phyloP scores from a whole-genome alignment of 1,140 invertebrate species.

The Ganaspis sp. region DNA sequence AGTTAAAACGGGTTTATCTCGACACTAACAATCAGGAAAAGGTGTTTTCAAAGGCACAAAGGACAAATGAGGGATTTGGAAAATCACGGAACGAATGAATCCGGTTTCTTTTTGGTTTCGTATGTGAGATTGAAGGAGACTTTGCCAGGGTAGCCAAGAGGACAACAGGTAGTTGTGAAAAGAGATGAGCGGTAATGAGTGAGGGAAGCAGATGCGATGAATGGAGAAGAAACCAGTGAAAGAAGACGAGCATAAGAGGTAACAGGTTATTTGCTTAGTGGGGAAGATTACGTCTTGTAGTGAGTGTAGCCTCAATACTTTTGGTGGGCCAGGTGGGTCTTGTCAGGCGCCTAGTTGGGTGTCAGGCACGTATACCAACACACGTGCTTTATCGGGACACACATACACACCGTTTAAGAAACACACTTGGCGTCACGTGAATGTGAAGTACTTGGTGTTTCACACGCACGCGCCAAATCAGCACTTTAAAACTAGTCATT shows the following conservation, averaged over 20 bases:
- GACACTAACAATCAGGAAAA: background rate
- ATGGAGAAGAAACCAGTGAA: slow-evolving; percentile 24
- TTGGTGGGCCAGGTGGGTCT: slow-evolving; percentile 58
- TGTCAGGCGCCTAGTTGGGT: slow-evolving; percentile 43
- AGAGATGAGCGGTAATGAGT: slow-evolving; percentile 46
- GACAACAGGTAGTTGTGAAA: slow-evolving; percentile 31
- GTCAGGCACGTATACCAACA: slow-evolving; percentile 34
- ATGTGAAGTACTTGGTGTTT: slow-evolving; percentile 13
- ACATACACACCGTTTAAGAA: background rate
- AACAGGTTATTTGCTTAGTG: slow-evolving; percentile 59
- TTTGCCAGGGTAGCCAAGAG: background rate
- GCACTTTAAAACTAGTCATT: slow-evolving; percentile 31
- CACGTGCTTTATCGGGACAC: background rate
- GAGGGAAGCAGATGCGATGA: slow-evolving; percentile 38
- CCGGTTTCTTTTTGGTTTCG: slow-evolving; percentile 26
- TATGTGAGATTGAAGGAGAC: background rate
- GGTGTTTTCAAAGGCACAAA: slow-evolving; percentile 37
- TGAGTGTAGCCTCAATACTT: slow-evolving; percentile 46
- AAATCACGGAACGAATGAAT: slow-evolving; percentile 24
- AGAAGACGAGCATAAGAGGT: slow-evolving; percentile 42
- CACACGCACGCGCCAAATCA: slow-evolving; percentile 34
- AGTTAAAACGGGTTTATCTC: background rate
- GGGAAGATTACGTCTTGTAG: slow-evolving; percentile 40
- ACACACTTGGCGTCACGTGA: background rate
- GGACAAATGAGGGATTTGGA: slow-evolving; percentile 19